Evolutionary conservation across 2,797 vertebrate species (phyloP).

Genomic region (Cheirogaleus major): DNA sequence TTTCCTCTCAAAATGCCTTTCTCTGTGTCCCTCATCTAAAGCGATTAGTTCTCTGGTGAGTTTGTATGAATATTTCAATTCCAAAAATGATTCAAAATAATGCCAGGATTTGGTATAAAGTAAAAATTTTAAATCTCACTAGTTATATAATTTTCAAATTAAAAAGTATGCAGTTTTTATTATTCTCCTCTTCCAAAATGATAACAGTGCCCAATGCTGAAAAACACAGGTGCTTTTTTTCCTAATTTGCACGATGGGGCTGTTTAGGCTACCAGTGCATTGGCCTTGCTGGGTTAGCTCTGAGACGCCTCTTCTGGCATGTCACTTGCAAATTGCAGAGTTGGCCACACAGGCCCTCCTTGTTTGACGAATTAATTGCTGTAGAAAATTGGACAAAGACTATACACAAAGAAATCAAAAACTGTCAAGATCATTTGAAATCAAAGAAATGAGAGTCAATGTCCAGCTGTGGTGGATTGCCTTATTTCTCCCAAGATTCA

Average conservation of each 20-base stretch:
- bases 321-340: neutral
- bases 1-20: slow-evolving; percentile 18
- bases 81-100: slow-evolving; percentile 27
- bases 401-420: neutral
- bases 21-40: neutral
- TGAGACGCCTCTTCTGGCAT: neutral
- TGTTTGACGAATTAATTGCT: neutral
- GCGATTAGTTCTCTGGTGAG: neutral
- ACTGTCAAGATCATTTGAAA: neutral
- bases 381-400: neutral
- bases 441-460: neutral
- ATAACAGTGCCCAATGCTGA: neutral
- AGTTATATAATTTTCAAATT: neutral
- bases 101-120: neutral
- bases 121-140: neutral
- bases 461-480: neutral
- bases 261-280: neutral
- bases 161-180: neutral
- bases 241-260: neutral
- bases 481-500: neutral
- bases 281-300: neutral
- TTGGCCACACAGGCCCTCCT: neutral
- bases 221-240: neutral
- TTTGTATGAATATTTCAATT: slow-evolving; percentile 10
- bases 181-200: neutral